A percentile compares a stretch with the other conserved stretches of the same genome.
These are phyloP conservation scores for Calyptommatus sinebrachiatus DNA, from an alignment of 2,113 vertebrate species.

Conservation along the genomic window DNA sequence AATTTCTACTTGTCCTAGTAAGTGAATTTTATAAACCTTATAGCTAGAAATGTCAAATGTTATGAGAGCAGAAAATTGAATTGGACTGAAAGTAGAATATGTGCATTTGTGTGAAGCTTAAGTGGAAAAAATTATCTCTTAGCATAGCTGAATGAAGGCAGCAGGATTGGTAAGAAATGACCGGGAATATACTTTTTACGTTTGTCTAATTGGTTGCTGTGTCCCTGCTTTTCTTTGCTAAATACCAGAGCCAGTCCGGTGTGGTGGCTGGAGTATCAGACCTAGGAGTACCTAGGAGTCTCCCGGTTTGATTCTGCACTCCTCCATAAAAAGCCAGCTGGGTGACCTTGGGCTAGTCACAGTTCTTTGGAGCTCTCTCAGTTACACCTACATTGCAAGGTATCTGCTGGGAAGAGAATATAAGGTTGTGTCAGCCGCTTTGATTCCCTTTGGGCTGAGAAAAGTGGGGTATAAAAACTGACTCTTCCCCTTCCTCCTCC, in stretches of 20 bases:
- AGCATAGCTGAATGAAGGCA: neutral
- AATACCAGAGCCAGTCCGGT: neutral
- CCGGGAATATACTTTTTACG: neutral
- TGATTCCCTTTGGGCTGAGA: too few species aligned
- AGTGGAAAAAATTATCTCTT: neutral
- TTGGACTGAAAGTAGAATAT: neutral
- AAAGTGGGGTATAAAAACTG: too few species aligned
- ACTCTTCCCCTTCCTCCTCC: too few species aligned
- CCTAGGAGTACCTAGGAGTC: too few species aligned
- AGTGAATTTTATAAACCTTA: neutral
- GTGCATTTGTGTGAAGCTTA: constrained; percentile 3
- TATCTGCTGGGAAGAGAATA: too few species aligned
- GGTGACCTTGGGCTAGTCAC: neutral
- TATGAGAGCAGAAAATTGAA: constrained; percentile 7
- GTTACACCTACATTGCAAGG: too few species aligned
- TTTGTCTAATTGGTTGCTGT: neutral
- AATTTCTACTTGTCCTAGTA: constrained; percentile 1
- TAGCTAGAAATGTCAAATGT: constrained; percentile 12
- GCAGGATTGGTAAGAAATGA: neutral
- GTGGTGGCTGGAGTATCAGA: too few species aligned
- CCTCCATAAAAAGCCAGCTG: neutral
- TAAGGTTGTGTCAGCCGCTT: too few species aligned
- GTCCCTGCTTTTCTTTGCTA: neutral
- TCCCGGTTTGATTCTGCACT: neutral
- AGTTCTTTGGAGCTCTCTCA: too few species aligned